Conservation (phyloP, 2,888 invertebrate species). For the Ctenicera cuprea region DNA sequence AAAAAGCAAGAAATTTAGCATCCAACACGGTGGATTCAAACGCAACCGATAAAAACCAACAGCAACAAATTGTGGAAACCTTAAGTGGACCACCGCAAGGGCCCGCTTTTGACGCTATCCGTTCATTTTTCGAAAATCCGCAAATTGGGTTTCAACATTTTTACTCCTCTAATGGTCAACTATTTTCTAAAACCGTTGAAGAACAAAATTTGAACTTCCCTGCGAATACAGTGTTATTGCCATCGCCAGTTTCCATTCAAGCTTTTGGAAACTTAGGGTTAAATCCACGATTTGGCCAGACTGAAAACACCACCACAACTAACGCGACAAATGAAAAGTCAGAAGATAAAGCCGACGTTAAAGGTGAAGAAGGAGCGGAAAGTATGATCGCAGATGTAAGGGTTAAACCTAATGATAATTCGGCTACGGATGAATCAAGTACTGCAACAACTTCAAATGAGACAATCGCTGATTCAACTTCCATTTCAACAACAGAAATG, state of each 20-base stretch:
- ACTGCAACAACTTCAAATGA: conserved; percentile 29
- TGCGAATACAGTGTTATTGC: conserved; percentile 22
- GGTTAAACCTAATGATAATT: neutral
- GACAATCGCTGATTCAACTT: neutral
- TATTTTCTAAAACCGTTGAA: conserved; percentile 16
- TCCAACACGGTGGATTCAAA: conserved; percentile 61
- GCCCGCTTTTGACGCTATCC: conserved; percentile 19
- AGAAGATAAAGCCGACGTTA: conserved; percentile 8
- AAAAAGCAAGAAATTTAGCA: conserved; percentile 58
- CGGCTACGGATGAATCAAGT: neutral
- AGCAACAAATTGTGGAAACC: conserved; percentile 11
- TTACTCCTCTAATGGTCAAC: conserved; percentile 44
- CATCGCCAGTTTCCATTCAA: conserved; percentile 51
- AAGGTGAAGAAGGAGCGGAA: neutral
- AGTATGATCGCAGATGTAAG: neutral
- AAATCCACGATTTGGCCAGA: conserved; percentile 6
- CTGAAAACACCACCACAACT: neutral
- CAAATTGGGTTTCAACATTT: conserved; percentile 51
- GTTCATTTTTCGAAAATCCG: conserved; percentile 51
- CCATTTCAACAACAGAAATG: conserved; percentile 5
- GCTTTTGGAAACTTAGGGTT: conserved; percentile 26
- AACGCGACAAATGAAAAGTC: conserved; percentile 1
- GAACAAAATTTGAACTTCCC: conserved; percentile 11
- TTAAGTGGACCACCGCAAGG: neutral
- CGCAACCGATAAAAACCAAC: conserved; percentile 48